Conservation (phyloP, 2,113 vertebrate species). For the Hippocampus mohnikei region DNA sequence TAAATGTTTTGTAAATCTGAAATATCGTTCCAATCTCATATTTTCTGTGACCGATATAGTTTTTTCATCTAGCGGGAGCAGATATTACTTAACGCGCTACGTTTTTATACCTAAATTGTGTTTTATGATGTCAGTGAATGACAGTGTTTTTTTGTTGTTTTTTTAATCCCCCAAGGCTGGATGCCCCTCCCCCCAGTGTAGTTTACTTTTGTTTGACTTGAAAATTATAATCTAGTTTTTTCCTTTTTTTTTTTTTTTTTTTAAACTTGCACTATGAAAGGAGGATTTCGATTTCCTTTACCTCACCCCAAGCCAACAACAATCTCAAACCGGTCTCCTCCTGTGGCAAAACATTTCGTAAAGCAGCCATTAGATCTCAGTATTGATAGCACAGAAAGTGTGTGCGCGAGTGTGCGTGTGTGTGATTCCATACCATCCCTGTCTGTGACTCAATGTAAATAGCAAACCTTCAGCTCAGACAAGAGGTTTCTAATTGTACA, state of each 20-base stretch:
- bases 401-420: background rate
- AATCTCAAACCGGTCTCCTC: conserved; percentile 51
- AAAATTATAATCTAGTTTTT: conserved; percentile 50
- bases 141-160: background rate
- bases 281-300: conserved; percentile 50
- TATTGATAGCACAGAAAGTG: conserved; percentile 32
- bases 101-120: conserved; percentile 21
- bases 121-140: conserved; percentile 22
- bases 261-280: conserved; percentile 65
- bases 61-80: conserved; percentile 14
- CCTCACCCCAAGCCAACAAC: conserved; percentile 61
- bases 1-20: conserved; percentile 39
- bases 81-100: conserved; percentile 19
- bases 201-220: conserved; percentile 48
- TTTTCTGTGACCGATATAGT: conserved; percentile 28
- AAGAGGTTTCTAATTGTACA: conserved; percentile 45
- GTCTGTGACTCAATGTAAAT: conserved; percentile 25
- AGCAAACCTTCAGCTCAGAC: conserved; percentile 22
- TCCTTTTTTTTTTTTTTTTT: conserved; percentile 27
- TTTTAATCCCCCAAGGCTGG: conserved; percentile 19
- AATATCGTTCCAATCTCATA: conserved; percentile 29
- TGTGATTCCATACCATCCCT: conserved; percentile 18
- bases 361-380: conserved; percentile 34
- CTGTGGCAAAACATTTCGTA: conserved; percentile 37
- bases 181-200: background rate